Evolutionary conservation across 2,888 invertebrate species (phyloP).

Genomic region (Thymelicus sylvestris): DNA sequence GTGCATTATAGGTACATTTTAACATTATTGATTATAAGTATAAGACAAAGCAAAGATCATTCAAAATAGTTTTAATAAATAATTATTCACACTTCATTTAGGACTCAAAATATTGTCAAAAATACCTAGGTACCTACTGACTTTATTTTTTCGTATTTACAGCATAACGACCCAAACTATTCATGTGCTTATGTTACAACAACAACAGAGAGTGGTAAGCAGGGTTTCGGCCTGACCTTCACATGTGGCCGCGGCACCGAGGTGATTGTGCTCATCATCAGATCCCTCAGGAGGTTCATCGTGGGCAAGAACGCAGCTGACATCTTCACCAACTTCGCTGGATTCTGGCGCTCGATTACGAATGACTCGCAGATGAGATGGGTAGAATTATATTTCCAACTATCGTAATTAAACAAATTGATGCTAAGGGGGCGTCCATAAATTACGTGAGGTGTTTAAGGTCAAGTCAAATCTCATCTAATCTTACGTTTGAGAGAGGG

Average conservation of each 20-base stretch:
- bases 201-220: conserved; percentile 85
- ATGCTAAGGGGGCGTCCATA: too few species aligned
- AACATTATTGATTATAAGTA: too few species aligned
- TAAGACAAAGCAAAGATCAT: too few species aligned
- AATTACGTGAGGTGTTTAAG: too few species aligned
- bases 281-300: conserved; percentile 88
- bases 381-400: conserved; percentile 81
- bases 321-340: conserved; percentile 91
- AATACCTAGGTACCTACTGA: too few species aligned
- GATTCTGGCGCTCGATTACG: conserved; percentile 92
- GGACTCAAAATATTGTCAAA: too few species aligned
- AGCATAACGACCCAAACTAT: conserved; percentile 96
- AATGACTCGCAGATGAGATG: conserved; percentile 96
- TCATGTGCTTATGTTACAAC: conserved; percentile 95
- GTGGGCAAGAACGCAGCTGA: conserved; percentile 87
- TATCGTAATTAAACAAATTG: too few species aligned
- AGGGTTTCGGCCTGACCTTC: conserved; percentile 94
- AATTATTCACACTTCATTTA: too few species aligned
- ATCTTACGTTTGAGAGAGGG: too few species aligned
- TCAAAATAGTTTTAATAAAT: too few species aligned
- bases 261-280: conserved; percentile 91
- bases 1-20: too few species aligned
- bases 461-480: too few species aligned
- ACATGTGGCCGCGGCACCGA: conserved; percentile 96
- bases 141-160: conserved; percentile 13